Evolutionary conservation across 2,113 vertebrate genomes (phyloP), one percentile per base, ranked within the genome.

Genomic region (Nannospalax galili): DNA sequence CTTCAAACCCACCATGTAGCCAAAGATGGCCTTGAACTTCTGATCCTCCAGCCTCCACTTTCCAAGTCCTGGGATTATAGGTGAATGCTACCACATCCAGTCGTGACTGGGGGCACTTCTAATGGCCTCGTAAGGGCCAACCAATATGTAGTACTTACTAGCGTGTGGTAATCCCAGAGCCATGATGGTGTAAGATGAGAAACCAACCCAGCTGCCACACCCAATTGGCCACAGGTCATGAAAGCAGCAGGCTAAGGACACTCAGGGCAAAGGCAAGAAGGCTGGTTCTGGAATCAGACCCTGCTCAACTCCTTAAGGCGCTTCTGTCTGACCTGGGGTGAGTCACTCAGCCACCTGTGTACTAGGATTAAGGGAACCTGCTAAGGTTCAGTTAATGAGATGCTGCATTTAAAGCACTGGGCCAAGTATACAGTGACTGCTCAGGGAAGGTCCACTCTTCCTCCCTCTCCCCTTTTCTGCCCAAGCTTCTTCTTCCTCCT

Each of bases 221-320:
- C 12, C 14, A 42, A 7, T n/a, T 6, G 40, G 45, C 1, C 6
- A 19, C 30, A 40, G 30, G 45, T 19, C 35, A 1, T 0, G 37
- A 42, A 84, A 4, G 58, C 17, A 37, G 79, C 42, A 1, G 16
- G 52, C 3, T 8, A 52, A 35, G 32, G 78, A 75, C 5, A 30
- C 45, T 42, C 7, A 8, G 22, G 11, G 12, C 4, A 65, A 37
- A 48, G 16, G 30, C 16, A 5, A 17, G 37, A 30, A 7, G 65
- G 15, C 37, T 32, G 74, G 70, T 5, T 81, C 75, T 30, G 35
- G 79, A 58, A 24, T 22, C 28, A 28, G 42, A 15, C 48, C 11
- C 6, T 8, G 58, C 40, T 78, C 48, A 73, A 67, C 30, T 60
- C 10, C 74, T 52, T 4, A 26, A 14, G 30, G 28, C 15, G 37